These are phyloP conservation scores for Polypterus bichir DNA, from an alignment of 2,113 vertebrate genomes.

Conservation along the genomic window DNA sequence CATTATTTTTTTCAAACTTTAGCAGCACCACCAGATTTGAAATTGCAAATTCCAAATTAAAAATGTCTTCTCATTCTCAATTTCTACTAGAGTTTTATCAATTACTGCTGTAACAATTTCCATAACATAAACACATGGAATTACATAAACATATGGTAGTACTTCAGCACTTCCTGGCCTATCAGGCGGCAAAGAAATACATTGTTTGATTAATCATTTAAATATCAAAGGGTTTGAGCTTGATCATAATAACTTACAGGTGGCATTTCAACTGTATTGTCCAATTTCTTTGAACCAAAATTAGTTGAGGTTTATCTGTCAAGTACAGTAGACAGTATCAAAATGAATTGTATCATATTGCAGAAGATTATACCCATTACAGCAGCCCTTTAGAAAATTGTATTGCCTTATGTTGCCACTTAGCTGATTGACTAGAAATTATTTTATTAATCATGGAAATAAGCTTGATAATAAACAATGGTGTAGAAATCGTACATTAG, in stretches of 20 bases:
- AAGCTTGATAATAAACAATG: conserved; percentile 40
- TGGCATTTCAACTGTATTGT: conserved; percentile 41
- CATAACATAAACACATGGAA: not conserved
- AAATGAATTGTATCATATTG: conserved; percentile 45
- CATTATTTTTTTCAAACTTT: too few species aligned
- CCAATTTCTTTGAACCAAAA: conserved; percentile 48
- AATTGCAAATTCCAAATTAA: too few species aligned
- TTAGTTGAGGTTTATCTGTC: conserved; percentile 53
- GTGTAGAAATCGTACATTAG: conserved; percentile 27
- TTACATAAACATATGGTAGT: conserved; percentile 44
- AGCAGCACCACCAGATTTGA: too few species aligned
- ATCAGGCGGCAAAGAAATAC: conserved; percentile 34
- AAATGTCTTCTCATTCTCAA: too few species aligned
- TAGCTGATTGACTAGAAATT: conserved; percentile 58
- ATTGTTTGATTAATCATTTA: conserved; percentile 54
- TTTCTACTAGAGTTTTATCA: too few species aligned
- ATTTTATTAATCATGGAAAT: conserved; percentile 48
- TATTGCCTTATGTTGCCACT: conserved; percentile 51
- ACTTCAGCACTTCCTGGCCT: conserved; percentile 42
- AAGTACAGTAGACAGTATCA: conserved; percentile 49
- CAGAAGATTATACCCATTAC: conserved; percentile 55
- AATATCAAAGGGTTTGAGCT: conserved; percentile 63
- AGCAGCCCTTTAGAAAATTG: conserved; percentile 53
- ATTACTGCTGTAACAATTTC: too few species aligned
- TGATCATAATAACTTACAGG: conserved; percentile 59